Evolutionary conservation across 2,797 vertebrate species (phyloP).

Genomic region (Pogonophryne albipinna): DNA sequence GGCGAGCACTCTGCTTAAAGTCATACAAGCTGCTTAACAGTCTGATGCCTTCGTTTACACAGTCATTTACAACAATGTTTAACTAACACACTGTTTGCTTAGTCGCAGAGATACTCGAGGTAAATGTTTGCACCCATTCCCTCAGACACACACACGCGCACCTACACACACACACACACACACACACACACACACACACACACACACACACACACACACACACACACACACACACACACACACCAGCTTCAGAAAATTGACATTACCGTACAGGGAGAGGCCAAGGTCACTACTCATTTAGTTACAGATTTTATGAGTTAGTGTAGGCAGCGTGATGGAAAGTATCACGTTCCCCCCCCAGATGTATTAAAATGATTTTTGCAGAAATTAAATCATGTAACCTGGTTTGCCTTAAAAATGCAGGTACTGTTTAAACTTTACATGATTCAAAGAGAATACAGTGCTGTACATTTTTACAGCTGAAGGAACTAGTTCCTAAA

Average conservation of each 20-base stretch:
- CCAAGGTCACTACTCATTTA: constrained; percentile 23
- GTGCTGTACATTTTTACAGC: too few relatives aligned
- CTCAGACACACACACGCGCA: constrained; percentile 4
- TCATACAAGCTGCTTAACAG: constrained; percentile 49
- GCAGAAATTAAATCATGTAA: too few relatives aligned
- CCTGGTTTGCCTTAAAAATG: too few relatives aligned
- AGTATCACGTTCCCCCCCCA: too few relatives aligned
- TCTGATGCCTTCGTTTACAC: constrained; percentile 52
- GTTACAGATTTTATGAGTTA: not conserved
- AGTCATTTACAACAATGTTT: constrained; percentile 53
- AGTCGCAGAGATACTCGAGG: not conserved
- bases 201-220: constrained; percentile 22
- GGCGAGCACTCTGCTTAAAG: constrained; percentile 39
- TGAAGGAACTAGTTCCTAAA: too few relatives aligned
- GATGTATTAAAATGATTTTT: not conserved
- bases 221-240: not conserved
- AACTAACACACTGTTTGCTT: constrained; percentile 14
- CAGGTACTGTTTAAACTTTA: too few relatives aligned
- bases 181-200: not conserved
- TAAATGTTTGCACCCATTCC: not conserved
- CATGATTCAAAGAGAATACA: too few relatives aligned
- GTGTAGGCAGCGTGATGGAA: not conserved
- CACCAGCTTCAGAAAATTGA: constrained; percentile 20
- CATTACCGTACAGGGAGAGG: constrained; percentile 2
- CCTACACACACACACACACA: constrained; percentile 18